A percentile compares a stretch with the other conserved stretches of the same genome.
These are phyloP conservation scores for Pluvianellus socialis DNA, from an alignment of 2,113 vertebrate species.

Conservation along the genomic window DNA sequence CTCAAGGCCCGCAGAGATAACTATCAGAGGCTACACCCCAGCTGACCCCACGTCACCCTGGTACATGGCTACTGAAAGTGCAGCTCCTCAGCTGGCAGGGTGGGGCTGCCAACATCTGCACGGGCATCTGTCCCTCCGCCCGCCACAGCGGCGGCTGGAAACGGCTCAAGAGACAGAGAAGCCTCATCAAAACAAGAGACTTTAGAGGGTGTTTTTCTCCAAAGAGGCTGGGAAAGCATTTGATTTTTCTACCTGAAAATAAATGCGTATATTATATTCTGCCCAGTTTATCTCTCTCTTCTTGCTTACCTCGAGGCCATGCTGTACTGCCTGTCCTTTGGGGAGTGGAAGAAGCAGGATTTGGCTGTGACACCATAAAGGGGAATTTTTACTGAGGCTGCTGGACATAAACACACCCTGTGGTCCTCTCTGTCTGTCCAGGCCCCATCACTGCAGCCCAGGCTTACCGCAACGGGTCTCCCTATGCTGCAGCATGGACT, in stretches of 20 bases:
- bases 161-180: not conserved
- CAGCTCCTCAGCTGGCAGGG: conserved; percentile 1
- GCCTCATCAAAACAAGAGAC: not conserved
- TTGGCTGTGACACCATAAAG: not conserved
- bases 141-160: not conserved
- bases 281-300: not conserved
- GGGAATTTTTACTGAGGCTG: not conserved
- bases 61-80: not conserved
- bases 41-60: not conserved
- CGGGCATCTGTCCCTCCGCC: not conserved
- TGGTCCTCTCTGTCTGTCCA: not conserved
- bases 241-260: not conserved
- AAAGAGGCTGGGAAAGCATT: not conserved
- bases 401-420: not conserved
- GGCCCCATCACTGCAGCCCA: not conserved
- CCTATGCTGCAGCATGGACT: not conserved
- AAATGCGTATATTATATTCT: not conserved
- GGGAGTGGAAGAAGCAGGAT: not conserved
- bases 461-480: not conserved
- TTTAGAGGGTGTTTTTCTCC: not conserved
- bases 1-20: not conserved
- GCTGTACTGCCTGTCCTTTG: not conserved
- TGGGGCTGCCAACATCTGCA: not conserved
- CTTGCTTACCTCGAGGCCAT: not conserved
- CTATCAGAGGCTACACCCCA: not conserved